A percentile compares a stretch with the other conserved stretches of the same genome.
Evolutionary conservation across 2,113 vertebrate species (phyloP).

Genomic region (Oncorhynchus keta): DNA sequence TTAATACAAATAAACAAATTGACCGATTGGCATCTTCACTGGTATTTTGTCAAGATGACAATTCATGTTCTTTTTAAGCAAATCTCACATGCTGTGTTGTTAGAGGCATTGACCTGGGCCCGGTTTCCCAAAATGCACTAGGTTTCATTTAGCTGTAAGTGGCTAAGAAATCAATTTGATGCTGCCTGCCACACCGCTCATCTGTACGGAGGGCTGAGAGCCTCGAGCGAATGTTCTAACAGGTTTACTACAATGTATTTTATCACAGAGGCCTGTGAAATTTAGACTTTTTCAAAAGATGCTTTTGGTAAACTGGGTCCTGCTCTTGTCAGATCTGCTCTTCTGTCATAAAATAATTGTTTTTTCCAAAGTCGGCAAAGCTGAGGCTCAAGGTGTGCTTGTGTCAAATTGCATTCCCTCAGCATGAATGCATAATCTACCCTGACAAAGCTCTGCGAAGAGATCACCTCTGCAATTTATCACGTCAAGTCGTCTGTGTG

Average conservation of each 20-base stretch:
- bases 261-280: slow-evolving; percentile 9
- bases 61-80: not conserved
- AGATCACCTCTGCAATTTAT: slow-evolving; percentile 18
- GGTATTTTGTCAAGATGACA: not conserved
- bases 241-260: slow-evolving; percentile 19
- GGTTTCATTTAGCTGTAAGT: not conserved
- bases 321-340: not conserved
- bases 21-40: not conserved
- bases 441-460: slow-evolving; percentile 7
- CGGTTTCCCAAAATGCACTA: not conserved
- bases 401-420: slow-evolving; percentile 27
- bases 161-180: slow-evolving; percentile 7
- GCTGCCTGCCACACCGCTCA: not conserved
- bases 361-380: slow-evolving; percentile 17
- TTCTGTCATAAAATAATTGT: slow-evolving; percentile 34
- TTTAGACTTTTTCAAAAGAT: not conserved
- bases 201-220: not conserved
- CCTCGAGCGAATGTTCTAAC: not conserved
- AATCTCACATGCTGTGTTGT: not conserved
- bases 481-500: not conserved
- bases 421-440: slow-evolving; percentile 18
- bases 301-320: too few species aligned
- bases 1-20: slow-evolving; percentile 30
- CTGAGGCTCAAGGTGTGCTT: slow-evolving; percentile 24
- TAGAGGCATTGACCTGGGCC: not conserved